Conservation (phyloP, 2,888 invertebrate species). For the Drosophila pegasa region DNA sequence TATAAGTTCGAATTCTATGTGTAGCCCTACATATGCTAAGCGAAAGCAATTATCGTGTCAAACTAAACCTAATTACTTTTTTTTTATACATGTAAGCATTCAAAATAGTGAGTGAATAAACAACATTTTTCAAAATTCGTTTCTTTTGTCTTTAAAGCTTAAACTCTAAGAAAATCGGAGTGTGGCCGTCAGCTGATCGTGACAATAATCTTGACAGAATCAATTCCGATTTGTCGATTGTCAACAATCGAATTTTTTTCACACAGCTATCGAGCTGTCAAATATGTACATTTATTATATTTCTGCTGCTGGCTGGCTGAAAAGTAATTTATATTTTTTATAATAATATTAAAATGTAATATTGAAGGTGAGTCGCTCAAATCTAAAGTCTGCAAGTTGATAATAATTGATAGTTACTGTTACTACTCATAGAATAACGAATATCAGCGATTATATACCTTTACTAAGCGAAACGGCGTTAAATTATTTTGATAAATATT, state of each 20-base stretch:
- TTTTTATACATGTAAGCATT: conserved; percentile 54
- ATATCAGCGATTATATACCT: too few species aligned
- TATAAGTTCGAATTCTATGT: conserved; percentile 38
- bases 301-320: neutral
- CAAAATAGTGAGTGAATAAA: conserved; percentile 49
- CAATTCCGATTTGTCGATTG: neutral
- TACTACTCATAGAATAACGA: too few species aligned
- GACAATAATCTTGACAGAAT: neutral
- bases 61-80: conserved; percentile 49
- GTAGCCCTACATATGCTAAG: conserved; percentile 37
- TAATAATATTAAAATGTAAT: too few species aligned
- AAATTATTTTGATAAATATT: neutral
- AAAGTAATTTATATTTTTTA: neutral
- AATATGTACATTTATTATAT: too few species aligned
- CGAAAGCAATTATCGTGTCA: conserved; percentile 49
- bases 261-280: neutral
- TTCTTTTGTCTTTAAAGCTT: neutral
- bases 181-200: conserved; percentile 5
- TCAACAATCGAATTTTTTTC: neutral
- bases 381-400: too few species aligned
- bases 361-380: neutral
- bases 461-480: too few species aligned
- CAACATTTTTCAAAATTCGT: conserved; percentile 17
- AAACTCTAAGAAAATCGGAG: too few species aligned
- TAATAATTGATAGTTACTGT: too few species aligned